phyloP scores from a whole-genome alignment of 2,888 invertebrate genomes.

The Cybosia mesomella region DNA sequence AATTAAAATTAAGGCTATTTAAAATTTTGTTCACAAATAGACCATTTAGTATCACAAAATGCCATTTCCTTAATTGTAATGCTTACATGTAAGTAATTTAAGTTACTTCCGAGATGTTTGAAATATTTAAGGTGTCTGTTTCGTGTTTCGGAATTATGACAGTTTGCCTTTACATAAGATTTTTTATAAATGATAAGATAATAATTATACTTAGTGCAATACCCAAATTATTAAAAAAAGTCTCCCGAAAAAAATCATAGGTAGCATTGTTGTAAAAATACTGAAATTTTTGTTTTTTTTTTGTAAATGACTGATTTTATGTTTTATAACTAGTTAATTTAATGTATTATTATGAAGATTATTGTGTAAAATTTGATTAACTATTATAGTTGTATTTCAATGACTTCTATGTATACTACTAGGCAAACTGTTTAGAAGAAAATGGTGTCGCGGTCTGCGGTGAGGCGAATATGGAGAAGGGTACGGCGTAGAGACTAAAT shows the following conservation, averaged over 20 bases:
- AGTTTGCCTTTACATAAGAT: conserved; percentile 43
- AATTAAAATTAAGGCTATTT: conserved; percentile 34
- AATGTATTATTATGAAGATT: conserved; percentile 70
- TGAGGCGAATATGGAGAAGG: neutral
- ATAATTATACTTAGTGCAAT: conserved; percentile 59
- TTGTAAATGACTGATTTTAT: conserved; percentile 82
- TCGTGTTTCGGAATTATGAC: conserved; percentile 31
- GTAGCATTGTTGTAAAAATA: conserved; percentile 63
- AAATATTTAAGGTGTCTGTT: conserved; percentile 18
- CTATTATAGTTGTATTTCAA: conserved; percentile 51
- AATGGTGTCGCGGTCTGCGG: too few relatives aligned
- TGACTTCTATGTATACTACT: neutral
- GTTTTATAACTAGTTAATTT: conserved; percentile 71
- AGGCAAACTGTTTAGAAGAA: neutral
- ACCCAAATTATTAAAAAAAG: conserved; percentile 57
- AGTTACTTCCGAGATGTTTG: conserved; percentile 35
- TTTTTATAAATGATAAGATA: conserved; percentile 44
- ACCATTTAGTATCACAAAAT: conserved; percentile 53
- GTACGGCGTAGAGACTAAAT: neutral
- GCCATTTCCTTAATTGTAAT: conserved; percentile 62
- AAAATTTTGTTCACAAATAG: conserved; percentile 37
- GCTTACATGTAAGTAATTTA: conserved; percentile 38
- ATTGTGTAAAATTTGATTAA: conserved; percentile 63
- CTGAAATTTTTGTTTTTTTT: conserved; percentile 54
- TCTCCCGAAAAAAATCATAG: conserved; percentile 43